Conservation (phyloP, 2,797 vertebrate genomes). For the Buceros bicornis region DNA sequence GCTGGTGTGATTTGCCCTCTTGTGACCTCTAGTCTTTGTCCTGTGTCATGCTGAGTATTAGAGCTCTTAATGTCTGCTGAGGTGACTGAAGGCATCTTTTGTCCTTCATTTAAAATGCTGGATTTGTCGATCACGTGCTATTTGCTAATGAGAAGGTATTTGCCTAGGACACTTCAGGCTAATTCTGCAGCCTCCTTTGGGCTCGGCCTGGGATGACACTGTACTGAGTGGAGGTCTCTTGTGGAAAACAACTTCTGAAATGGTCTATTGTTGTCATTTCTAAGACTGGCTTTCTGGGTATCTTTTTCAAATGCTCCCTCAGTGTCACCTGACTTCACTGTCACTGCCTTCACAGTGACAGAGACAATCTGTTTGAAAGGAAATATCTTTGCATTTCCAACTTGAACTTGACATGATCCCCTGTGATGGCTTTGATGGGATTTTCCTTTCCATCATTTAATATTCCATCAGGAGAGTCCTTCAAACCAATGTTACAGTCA, state of each 20-base stretch:
- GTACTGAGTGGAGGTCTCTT: neutral
- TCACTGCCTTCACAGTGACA: neutral
- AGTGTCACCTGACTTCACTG: neutral
- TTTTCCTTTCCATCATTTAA: slow-evolving; percentile 28
- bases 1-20: neutral
- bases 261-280: neutral
- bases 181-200: neutral
- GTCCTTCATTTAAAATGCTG: neutral
- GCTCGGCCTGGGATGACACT: neutral
- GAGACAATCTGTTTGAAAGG: neutral
- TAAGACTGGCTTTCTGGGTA: neutral
- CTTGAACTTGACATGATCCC: neutral
- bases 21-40: neutral
- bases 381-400: neutral
- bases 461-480: neutral
- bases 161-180: neutral
- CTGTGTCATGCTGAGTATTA: neutral
- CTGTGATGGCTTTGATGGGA: neutral
- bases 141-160: neutral
- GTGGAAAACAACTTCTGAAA: neutral
- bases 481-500: neutral
- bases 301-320: neutral
- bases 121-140: neutral
- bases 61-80: neutral
- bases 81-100: neutral